Percentiles rank a stretch among this genome's conserved stretches.
phyloP scores from a whole-genome alignment of 2,888 invertebrate species.

The Eueremaeus valkanovi region DNA sequence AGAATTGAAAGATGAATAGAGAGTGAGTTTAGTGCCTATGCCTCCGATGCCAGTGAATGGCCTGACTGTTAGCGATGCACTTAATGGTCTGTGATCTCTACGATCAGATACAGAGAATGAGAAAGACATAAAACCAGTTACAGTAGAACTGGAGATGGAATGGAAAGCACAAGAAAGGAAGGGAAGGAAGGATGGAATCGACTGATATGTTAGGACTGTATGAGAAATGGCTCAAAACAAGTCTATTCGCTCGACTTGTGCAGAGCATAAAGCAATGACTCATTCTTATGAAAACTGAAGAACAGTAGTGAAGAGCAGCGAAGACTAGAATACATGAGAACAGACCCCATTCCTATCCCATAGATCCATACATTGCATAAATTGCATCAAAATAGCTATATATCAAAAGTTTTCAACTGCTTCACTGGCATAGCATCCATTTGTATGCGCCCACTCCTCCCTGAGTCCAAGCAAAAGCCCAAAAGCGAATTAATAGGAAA shows the following conservation, averaged over 20 bases:
- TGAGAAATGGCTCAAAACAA: conserved; percentile 6
- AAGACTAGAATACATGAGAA: conserved; percentile 12
- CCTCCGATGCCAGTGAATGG: conserved; percentile 6
- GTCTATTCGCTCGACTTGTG: neutral
- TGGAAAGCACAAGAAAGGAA: conserved; percentile 4
- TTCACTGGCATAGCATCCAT: neutral
- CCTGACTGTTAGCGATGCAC: conserved; percentile 17
- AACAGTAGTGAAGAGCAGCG: conserved; percentile 5
- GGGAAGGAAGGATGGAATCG: conserved; percentile 25
- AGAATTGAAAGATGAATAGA: no score
- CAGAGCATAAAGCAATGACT: neutral
- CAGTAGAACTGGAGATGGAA: conserved; percentile 12
- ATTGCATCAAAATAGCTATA: conserved; percentile 16
- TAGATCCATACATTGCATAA: conserved; percentile 2
- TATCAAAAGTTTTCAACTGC: conserved; percentile 23
- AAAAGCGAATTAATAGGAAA: conserved; percentile 12
- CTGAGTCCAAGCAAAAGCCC: neutral
- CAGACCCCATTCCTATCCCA: no score
- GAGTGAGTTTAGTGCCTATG: no score
- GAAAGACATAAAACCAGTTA: conserved; percentile 27
- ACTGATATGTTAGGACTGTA: neutral
- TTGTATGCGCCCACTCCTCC: neutral
- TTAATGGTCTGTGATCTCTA: conserved; percentile 35
- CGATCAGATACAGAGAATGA: conserved; percentile 31
- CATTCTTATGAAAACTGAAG: conserved; percentile 22